Percentiles rank a stretch among this genome's conserved stretches.
phyloP scores from a whole-genome alignment of 2,797 vertebrate genomes.

The Melanotaenia trifasciata region DNA sequence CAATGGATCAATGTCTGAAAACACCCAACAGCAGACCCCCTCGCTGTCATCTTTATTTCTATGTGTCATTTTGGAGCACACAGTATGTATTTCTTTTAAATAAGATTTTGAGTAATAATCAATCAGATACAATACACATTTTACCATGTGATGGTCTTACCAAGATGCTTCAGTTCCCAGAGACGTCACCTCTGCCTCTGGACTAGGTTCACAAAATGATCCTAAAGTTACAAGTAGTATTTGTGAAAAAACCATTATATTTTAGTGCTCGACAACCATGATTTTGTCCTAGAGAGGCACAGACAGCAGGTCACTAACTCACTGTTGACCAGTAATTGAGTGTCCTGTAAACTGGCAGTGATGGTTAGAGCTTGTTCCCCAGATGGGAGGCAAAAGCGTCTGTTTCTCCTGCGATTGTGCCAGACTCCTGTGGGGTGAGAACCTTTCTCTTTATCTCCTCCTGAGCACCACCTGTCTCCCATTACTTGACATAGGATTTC shows the following conservation, averaged over 20 bases:
- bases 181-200: neutral
- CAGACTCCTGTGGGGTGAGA: conserved; percentile 71
- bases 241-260: too few relatives aligned
- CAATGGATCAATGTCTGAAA: too few relatives aligned
- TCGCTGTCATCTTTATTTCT: too few relatives aligned
- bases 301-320: conserved; percentile 45
- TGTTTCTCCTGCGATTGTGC: conserved; percentile 66
- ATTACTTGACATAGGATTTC: conserved; percentile 65
- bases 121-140: conserved; percentile 8
- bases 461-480: conserved; percentile 77
- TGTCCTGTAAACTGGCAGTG: conserved; percentile 68
- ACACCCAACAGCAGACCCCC: too few relatives aligned
- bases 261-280: conserved; percentile 12
- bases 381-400: conserved; percentile 58
- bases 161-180: neutral
- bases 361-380: conserved; percentile 53
- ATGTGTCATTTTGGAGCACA: too few relatives aligned
- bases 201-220: neutral
- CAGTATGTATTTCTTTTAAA: too few relatives aligned
- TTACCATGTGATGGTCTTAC: conserved; percentile 2
- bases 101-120: neutral
- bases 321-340: conserved; percentile 67
- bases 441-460: conserved; percentile 76
- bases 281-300: conserved; percentile 7
- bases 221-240: too few relatives aligned